phyloP scores from a whole-genome alignment of 2,113 vertebrate genomes.

The Strix uralensis region DNA sequence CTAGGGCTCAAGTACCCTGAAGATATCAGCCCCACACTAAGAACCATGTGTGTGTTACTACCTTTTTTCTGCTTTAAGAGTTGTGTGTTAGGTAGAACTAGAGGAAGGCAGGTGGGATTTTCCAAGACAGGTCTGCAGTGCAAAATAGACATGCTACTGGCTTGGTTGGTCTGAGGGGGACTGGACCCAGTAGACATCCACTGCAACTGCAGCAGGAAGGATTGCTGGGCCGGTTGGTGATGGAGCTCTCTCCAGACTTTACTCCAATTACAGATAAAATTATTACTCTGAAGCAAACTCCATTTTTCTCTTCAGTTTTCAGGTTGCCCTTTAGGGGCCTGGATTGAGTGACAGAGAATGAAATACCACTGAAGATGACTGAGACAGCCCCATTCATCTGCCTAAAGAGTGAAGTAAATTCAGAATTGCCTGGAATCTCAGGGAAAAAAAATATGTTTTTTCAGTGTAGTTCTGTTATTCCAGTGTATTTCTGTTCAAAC shows the following conservation, averaged over 20 bases:
- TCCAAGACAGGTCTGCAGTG: background rate
- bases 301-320: background rate
- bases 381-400: background rate
- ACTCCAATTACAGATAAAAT: background rate
- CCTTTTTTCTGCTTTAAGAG: background rate
- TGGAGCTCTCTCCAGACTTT: background rate
- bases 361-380: background rate
- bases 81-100: background rate
- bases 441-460: fast-evolving
- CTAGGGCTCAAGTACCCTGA: background rate
- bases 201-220: background rate
- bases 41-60: fast-evolving
- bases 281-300: background rate
- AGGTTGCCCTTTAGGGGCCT: background rate
- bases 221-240: background rate
- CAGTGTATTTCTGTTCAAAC: background rate
- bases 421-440: background rate
- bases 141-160: fast-evolving
- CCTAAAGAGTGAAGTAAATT: background rate
- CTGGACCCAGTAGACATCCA: background rate
- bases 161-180: background rate
- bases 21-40: background rate
- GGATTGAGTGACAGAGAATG: background rate
- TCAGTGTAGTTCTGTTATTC: background rate
- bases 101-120: background rate